Evolutionary conservation across 2,113 vertebrate genomes (phyloP).

Genomic region (Notarius quadriscutis): DNA sequence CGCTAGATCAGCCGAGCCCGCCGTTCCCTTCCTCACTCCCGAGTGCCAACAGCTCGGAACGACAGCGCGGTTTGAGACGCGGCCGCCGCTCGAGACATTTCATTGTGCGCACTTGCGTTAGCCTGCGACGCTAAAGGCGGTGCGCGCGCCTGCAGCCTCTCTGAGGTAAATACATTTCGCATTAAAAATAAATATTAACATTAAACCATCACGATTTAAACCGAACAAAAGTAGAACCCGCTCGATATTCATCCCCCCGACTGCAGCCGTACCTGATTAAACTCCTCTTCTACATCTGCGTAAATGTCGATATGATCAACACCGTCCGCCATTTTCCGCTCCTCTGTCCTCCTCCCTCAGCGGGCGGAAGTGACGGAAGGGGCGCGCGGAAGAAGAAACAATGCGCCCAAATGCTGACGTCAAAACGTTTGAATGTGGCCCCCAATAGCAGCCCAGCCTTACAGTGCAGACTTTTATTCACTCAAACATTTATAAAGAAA

Average conservation of each 20-base stretch:
- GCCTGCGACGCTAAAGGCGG: background rate
- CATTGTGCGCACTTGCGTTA: constrained; percentile 30
- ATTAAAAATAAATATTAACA: too few relatives aligned
- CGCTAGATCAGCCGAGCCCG: constrained; percentile 70
- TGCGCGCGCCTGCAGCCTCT: background rate
- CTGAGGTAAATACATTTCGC: too few relatives aligned
- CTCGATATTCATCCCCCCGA: rapidly evolving
- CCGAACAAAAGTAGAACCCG: too few relatives aligned
- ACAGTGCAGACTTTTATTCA: too few relatives aligned
- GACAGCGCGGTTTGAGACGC: background rate
- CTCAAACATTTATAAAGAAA: too few relatives aligned
- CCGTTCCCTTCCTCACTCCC: constrained; percentile 63
- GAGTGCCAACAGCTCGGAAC: background rate
- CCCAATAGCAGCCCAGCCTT: background rate
- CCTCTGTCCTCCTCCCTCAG: constrained; percentile 62
- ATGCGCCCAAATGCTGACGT: background rate
- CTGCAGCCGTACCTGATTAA: constrained; percentile 82
- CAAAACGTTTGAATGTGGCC: background rate
- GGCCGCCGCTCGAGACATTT: background rate
- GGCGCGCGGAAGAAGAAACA: background rate
- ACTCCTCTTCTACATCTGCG: constrained; percentile 95
- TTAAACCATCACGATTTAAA: background rate
- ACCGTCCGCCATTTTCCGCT: constrained; percentile 92
- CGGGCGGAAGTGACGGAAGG: constrained; percentile 16
- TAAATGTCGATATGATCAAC: constrained; percentile 98